Percentiles rank a stretch among this genome's conserved stretches.
These are phyloP conservation scores for Clarias pachynema DNA, from an alignment of 2,797 vertebrate genomes.

Conservation along the genomic window DNA sequence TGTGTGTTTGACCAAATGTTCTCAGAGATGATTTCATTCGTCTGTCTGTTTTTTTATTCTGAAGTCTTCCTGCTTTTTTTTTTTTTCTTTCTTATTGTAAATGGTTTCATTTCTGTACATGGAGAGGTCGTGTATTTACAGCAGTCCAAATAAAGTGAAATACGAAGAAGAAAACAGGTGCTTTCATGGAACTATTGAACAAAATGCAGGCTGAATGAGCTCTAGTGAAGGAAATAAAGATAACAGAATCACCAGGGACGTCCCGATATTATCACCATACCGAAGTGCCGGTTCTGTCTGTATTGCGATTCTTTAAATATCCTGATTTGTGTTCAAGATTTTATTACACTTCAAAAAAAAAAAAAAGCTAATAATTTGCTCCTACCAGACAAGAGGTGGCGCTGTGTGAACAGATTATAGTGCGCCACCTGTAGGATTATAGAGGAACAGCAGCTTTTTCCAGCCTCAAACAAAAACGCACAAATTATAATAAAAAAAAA, in stretches of 20 bases:
- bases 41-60: conserved; percentile 27
- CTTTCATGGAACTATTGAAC: neutral
- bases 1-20: neutral
- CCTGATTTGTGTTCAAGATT: no score
- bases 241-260: neutral
- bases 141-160: conserved; percentile 29
- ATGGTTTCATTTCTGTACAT: conserved; percentile 36
- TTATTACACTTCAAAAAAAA: no score
- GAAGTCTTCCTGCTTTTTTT: conserved; percentile 1
- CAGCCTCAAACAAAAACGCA: no score
- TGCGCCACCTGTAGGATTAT: no score
- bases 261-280: no score
- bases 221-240: neutral
- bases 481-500: no score
- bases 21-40: conserved; percentile 12
- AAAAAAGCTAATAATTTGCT: no score
- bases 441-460: no score
- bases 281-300: no score
- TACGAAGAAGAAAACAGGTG: neutral
- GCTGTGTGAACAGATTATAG: no score
- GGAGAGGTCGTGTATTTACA: conserved; percentile 46
- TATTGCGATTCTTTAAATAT: no score
- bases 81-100: neutral
- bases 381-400: no score
- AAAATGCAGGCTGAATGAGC: neutral